Evolutionary conservation across 2,888 invertebrate genomes (phyloP), one percentile per base, ranked within the genome.

Genomic region (Sicus ferrugineus): DNA sequence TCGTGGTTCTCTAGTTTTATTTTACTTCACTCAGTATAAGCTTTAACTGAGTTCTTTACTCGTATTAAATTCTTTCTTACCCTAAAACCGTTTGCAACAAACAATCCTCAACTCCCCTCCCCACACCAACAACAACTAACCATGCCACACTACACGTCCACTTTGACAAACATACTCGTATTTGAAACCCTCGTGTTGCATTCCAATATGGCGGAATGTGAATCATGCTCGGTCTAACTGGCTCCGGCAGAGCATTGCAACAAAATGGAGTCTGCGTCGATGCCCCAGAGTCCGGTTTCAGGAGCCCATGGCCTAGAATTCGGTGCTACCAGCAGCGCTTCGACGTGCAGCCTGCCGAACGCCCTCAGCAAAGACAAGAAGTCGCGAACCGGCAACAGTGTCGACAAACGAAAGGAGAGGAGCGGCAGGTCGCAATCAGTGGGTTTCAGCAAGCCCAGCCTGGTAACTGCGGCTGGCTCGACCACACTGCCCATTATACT

Each of bases 401-500:
- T 30, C 21, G 62, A 65, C 19, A 68, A 69, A 23, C 30, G n/a
- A n/a, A 67, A 14, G 9, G 28, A 2, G 16, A 11, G 28, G 5
- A 71, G 68, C 70, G 52, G 54, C 23, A 23, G 61, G 52, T 50
- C 50, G 16, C 50, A 70, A 71, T 52, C 64, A 46, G 66, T 68
- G 69, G 70, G 70, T 50, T 72, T 72, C 26, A 59, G 80, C 28
- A 67, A 59, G n/a, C 48, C 67, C 4, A 34, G 59, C 1, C 30
- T 67, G 16, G 64, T 83, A 34, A 79, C 78, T 64, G 77, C 76
- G 6, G 73, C 81, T 71, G 85, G 85, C 73, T 68, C 71, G 11
- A 81, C 84, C 59, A 82, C 83, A 65, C 82, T 87, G 74, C 87
- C 88, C 68, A 81, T 87, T 26, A 86, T 87, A 73, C 81, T 88